Base-by-base conservation (phyloP, 2,113 vertebrate species). In the cat (Felis catus) region DNA sequence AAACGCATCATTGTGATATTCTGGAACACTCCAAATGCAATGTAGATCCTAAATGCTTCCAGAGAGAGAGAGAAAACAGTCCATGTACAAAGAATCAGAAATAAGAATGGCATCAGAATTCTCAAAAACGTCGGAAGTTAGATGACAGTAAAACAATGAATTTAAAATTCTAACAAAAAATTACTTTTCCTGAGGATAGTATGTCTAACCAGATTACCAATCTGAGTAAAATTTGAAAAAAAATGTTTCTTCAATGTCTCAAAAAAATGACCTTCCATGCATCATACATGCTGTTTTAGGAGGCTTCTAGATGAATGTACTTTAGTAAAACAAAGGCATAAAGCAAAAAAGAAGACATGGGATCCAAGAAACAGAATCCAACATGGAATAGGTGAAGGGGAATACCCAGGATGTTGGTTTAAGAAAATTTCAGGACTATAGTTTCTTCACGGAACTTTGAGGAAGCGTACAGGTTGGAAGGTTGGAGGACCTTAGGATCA, bases 151-250 rank as follows among this genome's bases (percentile, higher is more conserved):
- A 85, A 90, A 85, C n/a, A 81, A 61, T 18, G 13, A 25, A 68
- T 68, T 92, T 90, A 76, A 86, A 93, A 82, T 93, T 82, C 41
- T 90, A 78, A 91, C 41, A 58, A 86, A 86, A 91, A 89, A 48
- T 86, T 61, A 25, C 45, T 92, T 89, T 86, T 63, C 51, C 36
- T 96, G 18, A 15, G 82, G 70, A 55, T 84, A 93, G 53, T 31
- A 85, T 63, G 19, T 66, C 23, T 51, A 88, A 83, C 39, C 55
- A 91, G 39, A 68, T 89, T 68, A 65, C 55, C 81, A 55, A 70
- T 65, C 5, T 93, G 41, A 25, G 55, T 91, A 76, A 74, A 95
- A 55, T 81, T 82, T 33, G 5, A 48, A 78, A 73, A 61, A 83
- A 63, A 16, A 25, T 0, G 9, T 21, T 41, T 85, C 74, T 83